Percentiles rank a stretch among this genome's conserved stretches.
Conservation (phyloP, 2,797 vertebrate genomes). For the Novumbra hubbsi region DNA sequence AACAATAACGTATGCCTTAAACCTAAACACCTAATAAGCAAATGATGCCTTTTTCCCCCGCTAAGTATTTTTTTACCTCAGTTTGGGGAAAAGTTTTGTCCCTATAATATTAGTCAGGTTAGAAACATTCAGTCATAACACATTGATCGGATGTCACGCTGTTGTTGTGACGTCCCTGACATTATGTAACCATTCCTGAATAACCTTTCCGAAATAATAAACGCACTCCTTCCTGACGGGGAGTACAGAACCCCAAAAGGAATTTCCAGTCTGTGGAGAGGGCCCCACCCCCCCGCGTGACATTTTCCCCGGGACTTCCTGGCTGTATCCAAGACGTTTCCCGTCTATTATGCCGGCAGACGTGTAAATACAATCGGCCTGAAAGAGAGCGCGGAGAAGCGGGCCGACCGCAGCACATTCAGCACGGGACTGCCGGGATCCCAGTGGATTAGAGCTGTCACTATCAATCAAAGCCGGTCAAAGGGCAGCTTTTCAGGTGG, state of each 20-base stretch:
- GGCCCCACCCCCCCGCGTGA: constrained; percentile 36
- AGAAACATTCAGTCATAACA: neutral
- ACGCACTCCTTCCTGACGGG: constrained; percentile 17
- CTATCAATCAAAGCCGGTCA: constrained; percentile 44
- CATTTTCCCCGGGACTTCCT: constrained; percentile 37
- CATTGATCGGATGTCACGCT: neutral
- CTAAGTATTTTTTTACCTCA: too few relatives aligned
- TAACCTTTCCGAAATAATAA: neutral
- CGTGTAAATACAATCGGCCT: constrained; percentile 26
- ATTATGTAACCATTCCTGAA: neutral
- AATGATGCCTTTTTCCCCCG: too few relatives aligned
- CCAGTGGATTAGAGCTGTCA: constrained; percentile 54
- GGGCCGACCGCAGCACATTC: constrained; percentile 3
- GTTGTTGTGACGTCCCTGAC: neutral
- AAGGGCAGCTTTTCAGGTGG: constrained; percentile 55
- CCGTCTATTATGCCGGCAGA: constrained; percentile 43
- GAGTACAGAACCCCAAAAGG: constrained; percentile 31
- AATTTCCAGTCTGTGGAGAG: constrained; percentile 35
- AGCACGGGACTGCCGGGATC: constrained; percentile 16
- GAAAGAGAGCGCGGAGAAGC: constrained; percentile 20
- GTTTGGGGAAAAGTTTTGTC: too few relatives aligned
- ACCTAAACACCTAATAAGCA: too few relatives aligned
- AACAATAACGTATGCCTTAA: too few relatives aligned
- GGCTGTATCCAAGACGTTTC: constrained; percentile 43
- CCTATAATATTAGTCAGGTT: too few relatives aligned